phyloP scores from a whole-genome alignment of 2,113 vertebrate species.

The Odocoileus hemionus region DNA sequence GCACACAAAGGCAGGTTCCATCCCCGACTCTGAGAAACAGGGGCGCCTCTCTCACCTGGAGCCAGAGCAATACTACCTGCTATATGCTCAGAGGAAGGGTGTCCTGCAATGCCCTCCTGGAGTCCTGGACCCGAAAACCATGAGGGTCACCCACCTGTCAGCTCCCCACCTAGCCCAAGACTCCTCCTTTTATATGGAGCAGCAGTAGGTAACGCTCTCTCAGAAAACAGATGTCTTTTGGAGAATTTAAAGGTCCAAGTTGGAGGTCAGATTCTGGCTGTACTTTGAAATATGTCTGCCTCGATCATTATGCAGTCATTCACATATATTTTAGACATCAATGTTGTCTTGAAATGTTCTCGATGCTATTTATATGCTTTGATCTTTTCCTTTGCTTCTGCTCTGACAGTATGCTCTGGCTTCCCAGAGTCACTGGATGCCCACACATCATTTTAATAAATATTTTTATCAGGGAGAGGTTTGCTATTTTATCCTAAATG shows the following conservation, averaged over 20 bases:
- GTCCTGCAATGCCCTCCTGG: background rate
- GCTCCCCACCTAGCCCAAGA: background rate
- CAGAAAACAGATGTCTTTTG: background rate
- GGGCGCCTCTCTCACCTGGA: background rate
- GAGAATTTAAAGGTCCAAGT: background rate
- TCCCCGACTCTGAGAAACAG: accelerated
- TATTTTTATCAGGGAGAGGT: background rate
- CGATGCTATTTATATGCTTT: constrained; percentile 28
- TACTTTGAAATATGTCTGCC: constrained; percentile 45
- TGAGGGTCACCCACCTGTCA: background rate
- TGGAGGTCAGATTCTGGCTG: constrained; percentile 21
- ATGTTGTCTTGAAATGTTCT: constrained; percentile 21
- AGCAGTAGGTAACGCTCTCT: background rate
- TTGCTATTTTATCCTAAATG: background rate
- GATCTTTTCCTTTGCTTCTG: background rate
- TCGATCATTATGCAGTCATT: constrained; percentile 9
- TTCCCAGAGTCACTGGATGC: background rate
- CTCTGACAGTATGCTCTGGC: background rate
- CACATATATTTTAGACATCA: constrained; percentile 35
- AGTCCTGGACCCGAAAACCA: background rate
- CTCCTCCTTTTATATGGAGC: background rate
- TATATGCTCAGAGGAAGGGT: background rate
- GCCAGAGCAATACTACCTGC: accelerated
- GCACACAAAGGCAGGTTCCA: background rate
- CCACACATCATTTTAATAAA: background rate